These are phyloP conservation scores for Cygnus atratus DNA, from an alignment of 2,113 vertebrate genomes.

Conservation along the genomic window DNA sequence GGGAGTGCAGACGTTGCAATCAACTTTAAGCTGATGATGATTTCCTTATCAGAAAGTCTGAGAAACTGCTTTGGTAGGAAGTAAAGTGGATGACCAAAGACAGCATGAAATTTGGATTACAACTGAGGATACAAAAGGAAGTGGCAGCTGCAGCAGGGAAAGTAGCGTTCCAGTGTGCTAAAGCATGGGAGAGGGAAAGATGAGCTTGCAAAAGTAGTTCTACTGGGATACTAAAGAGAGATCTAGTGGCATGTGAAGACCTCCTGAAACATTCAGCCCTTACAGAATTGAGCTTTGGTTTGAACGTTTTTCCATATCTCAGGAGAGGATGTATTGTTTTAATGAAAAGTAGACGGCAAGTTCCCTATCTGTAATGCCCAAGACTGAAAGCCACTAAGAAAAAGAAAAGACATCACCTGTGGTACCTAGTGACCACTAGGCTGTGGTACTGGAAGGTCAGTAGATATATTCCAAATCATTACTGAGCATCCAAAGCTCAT, in stretches of 20 bases:
- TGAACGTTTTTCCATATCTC: neutral
- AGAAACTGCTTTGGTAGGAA: constrained; percentile 8
- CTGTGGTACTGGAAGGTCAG: neutral
- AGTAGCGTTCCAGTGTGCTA: neutral
- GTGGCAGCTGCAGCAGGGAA: neutral
- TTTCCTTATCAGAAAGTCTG: neutral
- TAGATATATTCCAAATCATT: neutral
- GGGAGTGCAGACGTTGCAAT: neutral
- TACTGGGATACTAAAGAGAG: neutral
- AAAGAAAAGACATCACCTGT: neutral
- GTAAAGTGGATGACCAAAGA: neutral
- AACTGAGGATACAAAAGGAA: neutral
- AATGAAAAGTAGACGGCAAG: neutral
- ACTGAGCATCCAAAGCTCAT: neutral
- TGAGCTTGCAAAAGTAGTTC: neutral
- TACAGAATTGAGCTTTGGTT: neutral
- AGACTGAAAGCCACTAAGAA: neutral
- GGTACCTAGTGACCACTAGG: neutral
- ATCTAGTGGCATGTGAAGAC: neutral
- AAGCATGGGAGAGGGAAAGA: neutral
- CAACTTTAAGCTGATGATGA: neutral
- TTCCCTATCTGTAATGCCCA: neutral
- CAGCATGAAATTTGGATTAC: neutral
- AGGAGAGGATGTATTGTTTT: neutral
- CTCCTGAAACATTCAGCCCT: neutral